A percentile compares a stretch with the other conserved stretches of the same genome.
Evolutionary conservation across 2,888 invertebrate genomes (phyloP).

Genomic region (Nomada fucata): DNA sequence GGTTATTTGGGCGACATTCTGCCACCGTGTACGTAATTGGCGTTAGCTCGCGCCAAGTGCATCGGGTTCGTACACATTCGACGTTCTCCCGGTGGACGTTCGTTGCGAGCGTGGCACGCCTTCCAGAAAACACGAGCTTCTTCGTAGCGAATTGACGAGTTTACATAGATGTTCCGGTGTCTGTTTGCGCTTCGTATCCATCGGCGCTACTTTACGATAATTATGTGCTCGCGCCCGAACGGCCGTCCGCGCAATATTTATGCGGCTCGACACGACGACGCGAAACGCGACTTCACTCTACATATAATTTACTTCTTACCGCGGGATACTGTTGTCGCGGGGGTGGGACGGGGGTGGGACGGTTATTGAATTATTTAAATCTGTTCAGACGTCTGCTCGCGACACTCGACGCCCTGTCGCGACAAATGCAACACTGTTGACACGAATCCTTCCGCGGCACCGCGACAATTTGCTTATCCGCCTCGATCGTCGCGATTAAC

Average conservation of each 20-base stretch:
- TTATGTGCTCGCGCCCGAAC: constrained; percentile 39
- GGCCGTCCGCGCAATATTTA: constrained; percentile 38
- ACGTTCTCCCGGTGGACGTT: background rate
- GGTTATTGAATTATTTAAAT: constrained; percentile 24
- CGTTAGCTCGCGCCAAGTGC: constrained; percentile 12
- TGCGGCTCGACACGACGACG: constrained; percentile 26
- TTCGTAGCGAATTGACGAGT: constrained; percentile 60
- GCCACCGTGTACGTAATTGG: constrained; percentile 4
- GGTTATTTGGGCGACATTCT: constrained; percentile 8
- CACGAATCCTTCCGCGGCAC: background rate
- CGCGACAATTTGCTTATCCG: background rate
- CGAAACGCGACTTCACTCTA: constrained; percentile 2
- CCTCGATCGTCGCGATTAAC: background rate
- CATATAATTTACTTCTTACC: background rate
- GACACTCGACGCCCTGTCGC: constrained; percentile 45
- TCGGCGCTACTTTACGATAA: constrained; percentile 44
- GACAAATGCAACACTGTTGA: constrained; percentile 36
- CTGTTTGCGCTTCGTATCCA: constrained; percentile 53
- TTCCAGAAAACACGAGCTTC: constrained; percentile 64
- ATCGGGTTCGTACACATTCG: constrained; percentile 7
- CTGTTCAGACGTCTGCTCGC: constrained; percentile 18
- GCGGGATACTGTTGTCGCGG: background rate
- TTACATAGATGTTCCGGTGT: constrained; percentile 66
- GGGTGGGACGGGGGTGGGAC: background rate
- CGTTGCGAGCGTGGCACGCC: background rate